Base-by-base conservation (phyloP, 2,888 invertebrate genomes). In the Mantis religiosa region DNA sequence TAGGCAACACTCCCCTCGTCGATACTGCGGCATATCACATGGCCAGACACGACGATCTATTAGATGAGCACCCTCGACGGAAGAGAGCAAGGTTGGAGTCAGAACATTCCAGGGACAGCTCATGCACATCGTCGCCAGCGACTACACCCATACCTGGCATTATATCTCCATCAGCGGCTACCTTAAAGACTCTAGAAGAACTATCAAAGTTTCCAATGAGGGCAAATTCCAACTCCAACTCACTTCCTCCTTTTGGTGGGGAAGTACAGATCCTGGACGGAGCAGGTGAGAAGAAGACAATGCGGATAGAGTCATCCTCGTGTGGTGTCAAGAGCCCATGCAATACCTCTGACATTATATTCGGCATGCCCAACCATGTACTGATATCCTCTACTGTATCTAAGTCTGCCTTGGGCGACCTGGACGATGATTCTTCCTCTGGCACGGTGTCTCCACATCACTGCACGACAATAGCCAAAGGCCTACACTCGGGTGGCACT, bases 1-100 rank as follows among this genome's bases (percentile, higher is more conserved):
- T 97, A 34, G 97, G 97, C 8, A 97, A 97, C 92, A 97, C 97
- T 2, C 95, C 97, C 87, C 93, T 98, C 82, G 96, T 98, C 27
- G 97, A 97, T 91, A 93, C 95, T 20, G 94, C 93, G 89, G 92
- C 81, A 34, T 15, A 71, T 3, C 28, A 28, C 27, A 20, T 86
- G 86, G 47, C 82, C 25, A 30, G 83, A 83, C 85, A 87, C 30
- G 87, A 87, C 30, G 88, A 89, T 28, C 8, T 27, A n/a, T 12
- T 30, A 30, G 34, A 28, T 54, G 89, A 84, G 83, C 82, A 84
- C 28, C 82, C 83, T 83, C 15, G 81, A 47, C 47, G 82, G n/a
- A 90, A 90, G 88, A 89, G 83, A 47, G 82, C 89, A 47, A 82
- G 89, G 25, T 85, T 89, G 28, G 89, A 89, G 84, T 89, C 89